These are phyloP conservation scores for Ophiothrix spiculata DNA, from an alignment of 35 echinoderm and acorn worm genomes.

Conservation along the genomic window DNA sequence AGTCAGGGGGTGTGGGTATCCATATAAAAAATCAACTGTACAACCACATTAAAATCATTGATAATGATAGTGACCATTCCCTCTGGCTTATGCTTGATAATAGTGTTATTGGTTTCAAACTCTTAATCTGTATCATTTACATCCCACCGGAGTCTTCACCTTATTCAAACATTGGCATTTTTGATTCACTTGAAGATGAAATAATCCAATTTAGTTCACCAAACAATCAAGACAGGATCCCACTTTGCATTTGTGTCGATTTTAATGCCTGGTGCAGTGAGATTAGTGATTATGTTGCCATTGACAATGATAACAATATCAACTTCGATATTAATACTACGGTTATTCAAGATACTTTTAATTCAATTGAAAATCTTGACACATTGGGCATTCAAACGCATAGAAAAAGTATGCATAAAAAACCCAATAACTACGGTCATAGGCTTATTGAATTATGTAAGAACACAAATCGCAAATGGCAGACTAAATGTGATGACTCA, in stretches of 20 bases:
- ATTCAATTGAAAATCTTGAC: neutral
- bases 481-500: no score
- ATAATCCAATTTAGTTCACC: neutral
- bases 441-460: neutral
- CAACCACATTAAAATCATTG: neutral
- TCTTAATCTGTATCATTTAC: neutral
- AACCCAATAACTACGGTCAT: neutral
- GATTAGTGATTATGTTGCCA: neutral
- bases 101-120: neutral
- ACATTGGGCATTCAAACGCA: neutral
- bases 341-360: neutral
- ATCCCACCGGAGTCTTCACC: neutral
- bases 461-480: neutral
- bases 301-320: neutral
- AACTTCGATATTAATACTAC: neutral
- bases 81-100: neutral
- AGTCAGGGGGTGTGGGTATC: neutral
- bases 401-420: neutral
- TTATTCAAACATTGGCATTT: neutral
- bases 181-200: neutral
- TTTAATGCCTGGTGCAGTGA: neutral
- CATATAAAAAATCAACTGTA: neutral
- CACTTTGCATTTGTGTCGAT: neutral
- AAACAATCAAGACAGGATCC: neutral
- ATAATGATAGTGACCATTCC: neutral